These are phyloP conservation scores for Calidris pygmaea DNA, from an alignment of 2,113 vertebrate species.

Conservation along the genomic window DNA sequence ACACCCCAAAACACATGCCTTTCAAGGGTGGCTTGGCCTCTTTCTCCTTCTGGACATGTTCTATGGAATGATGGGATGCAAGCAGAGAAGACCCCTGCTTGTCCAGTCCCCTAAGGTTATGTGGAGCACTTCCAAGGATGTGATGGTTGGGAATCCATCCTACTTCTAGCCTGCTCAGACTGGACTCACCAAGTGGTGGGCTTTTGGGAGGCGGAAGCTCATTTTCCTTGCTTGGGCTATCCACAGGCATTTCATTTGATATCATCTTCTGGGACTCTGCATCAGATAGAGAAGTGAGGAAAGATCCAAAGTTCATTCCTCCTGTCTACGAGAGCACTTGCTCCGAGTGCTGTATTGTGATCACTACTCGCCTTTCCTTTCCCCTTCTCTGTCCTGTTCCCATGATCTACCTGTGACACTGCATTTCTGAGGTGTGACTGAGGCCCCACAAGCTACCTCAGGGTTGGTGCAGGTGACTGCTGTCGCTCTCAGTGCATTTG, in stretches of 20 bases:
- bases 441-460: background rate
- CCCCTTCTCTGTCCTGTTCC: background rate
- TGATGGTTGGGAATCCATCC: background rate
- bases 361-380: background rate
- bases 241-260: constrained; percentile 35
- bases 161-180: background rate
- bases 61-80: background rate
- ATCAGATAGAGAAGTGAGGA: background rate
- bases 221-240: constrained; percentile 50
- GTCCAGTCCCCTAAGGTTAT: background rate
- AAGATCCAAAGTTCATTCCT: background rate
- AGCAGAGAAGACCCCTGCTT: background rate
- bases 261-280: constrained; percentile 44
- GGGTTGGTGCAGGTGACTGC: background rate
- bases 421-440: background rate
- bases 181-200: constrained; percentile 28
- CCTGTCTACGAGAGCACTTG: background rate
- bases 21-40: background rate
- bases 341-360: background rate
- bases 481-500: background rate
- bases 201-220: constrained; percentile 3
- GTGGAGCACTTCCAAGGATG: background rate
- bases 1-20: background rate
- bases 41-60: background rate
- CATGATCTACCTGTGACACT: rapidly evolving